Base-by-base conservation (phyloP, 1,140 invertebrate species). In the Scaptomyza graminum region DNA sequence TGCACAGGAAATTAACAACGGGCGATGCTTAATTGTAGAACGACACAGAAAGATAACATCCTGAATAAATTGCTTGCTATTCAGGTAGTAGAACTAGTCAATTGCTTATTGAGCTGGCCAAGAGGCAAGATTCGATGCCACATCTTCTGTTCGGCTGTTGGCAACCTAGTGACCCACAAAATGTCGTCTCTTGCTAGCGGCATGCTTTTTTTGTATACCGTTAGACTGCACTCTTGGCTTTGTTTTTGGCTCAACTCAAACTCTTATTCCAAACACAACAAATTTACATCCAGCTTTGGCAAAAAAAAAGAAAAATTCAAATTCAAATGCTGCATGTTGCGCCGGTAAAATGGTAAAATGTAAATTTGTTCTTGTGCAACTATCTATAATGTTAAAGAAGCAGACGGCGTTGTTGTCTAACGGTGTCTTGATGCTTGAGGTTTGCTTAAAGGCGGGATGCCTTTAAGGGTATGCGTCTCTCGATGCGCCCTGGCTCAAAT, bases 151-250 rank as follows among this genome's bases (percentile, higher is more conserved):
- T 59, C 41, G 73, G 61, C 76, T 76, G 68, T 51, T 73, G 76
- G 84, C 76, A 83, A 88, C 83, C 83, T 60, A 88, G 68, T 88
- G 84, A 88, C 83, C 83, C 73, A 88, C 83, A 88, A 88, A 81
- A 81, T 57, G 57, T 46, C 50, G 39, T 61, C 60, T 68, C 18
- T 65, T 71, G 82, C 83, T 71, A 59, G 70, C 68, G 65, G 75
- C 67, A 50, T 37, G 69, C 18, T 22, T 22, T 55, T 79, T 41
- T 67, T 55, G n/a, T 76, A 11, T 57, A 79, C 83, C 79, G 83
- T 88, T 88, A 88, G 68, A 47, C 76, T 68, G 67, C 54, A 82
- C 69, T 75, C 59, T 75, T 63, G 82, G 47, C 46, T 69, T 71
- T 76, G 31, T 34, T 34, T 34, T 34, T 34, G 31, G 76, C 71